phyloP scores from a whole-genome alignment of 2,888 invertebrate species.

The Drepanosiphum platanoidis region DNA sequence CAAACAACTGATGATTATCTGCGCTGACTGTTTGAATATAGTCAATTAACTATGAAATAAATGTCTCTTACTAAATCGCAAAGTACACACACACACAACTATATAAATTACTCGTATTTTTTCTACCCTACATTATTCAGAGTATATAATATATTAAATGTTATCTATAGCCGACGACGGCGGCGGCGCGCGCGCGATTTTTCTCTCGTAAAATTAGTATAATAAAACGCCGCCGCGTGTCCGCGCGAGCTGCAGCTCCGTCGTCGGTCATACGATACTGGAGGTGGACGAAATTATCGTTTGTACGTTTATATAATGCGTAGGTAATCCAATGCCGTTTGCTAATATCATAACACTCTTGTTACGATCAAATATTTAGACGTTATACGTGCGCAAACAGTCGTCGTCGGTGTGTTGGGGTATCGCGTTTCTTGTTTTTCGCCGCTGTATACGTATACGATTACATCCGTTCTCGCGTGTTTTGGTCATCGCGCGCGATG shows the following conservation, averaged over 20 bases:
- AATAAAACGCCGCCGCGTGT: neutral
- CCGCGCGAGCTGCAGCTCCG: neutral
- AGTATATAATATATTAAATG: no score
- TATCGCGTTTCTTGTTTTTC: neutral
- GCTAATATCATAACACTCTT: conserved; percentile 9
- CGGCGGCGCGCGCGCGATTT: neutral
- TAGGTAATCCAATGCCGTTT: conserved; percentile 3
- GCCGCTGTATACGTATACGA: neutral
- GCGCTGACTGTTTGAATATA: conserved; percentile 4
- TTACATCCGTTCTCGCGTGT: neutral
- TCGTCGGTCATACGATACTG: neutral
- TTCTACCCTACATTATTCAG: no score
- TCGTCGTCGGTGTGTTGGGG: neutral
- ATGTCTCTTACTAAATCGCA: conserved; percentile 1
- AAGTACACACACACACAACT: neutral
- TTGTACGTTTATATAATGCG: neutral
- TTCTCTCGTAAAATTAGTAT: neutral
- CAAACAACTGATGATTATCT: conserved; percentile 39
- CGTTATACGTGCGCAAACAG: neutral
- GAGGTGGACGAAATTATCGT: no score
- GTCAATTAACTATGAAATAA: conserved; percentile 21
- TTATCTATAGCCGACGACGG: neutral
- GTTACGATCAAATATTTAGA: neutral
- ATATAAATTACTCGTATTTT: no score
- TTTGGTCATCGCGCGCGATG: neutral